phyloP scores from a whole-genome alignment of 2,888 invertebrate species.

The Lomographa bimaculata region DNA sequence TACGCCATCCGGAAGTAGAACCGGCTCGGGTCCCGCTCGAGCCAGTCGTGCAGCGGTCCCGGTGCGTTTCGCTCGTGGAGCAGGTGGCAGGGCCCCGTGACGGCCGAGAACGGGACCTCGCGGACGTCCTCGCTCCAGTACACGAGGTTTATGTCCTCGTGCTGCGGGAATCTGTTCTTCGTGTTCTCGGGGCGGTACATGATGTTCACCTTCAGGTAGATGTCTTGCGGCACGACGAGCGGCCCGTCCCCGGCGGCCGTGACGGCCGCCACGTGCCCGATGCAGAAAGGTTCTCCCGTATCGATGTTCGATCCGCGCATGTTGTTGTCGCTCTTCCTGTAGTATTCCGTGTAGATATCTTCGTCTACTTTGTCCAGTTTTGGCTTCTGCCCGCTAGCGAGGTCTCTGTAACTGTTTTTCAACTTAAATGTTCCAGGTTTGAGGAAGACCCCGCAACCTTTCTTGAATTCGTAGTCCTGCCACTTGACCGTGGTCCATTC shows the following conservation, averaged over 20 bases:
- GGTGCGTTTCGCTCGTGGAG: conserved; percentile 85
- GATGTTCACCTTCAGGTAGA: conserved; percentile 86
- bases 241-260: conserved; percentile 78
- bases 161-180: conserved; percentile 82
- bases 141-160: conserved; percentile 88
- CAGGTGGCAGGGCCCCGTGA: conserved; percentile 88
- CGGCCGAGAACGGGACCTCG: conserved; percentile 82
- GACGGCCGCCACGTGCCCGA: conserved; percentile 87
- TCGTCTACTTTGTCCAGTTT: conserved; percentile 85
- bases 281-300: conserved; percentile 89
- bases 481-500: conserved; percentile 81
- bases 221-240: conserved; percentile 80
- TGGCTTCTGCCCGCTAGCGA: conserved; percentile 42
- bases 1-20: conserved; percentile 90
- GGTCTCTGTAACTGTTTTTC: conserved; percentile 54
- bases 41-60: conserved; percentile 82
- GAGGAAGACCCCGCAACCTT: conserved; percentile 88
- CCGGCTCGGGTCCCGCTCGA: conserved; percentile 85
- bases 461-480: conserved; percentile 84
- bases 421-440: conserved; percentile 86
- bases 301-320: conserved; percentile 88
- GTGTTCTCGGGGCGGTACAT: conserved; percentile 91
- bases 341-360: conserved; percentile 90
- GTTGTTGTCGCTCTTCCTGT: conserved; percentile 88
- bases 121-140: conserved; percentile 91